Conservation (phyloP, 2,113 vertebrate genomes). For the Corythornis madagascariensis region DNA sequence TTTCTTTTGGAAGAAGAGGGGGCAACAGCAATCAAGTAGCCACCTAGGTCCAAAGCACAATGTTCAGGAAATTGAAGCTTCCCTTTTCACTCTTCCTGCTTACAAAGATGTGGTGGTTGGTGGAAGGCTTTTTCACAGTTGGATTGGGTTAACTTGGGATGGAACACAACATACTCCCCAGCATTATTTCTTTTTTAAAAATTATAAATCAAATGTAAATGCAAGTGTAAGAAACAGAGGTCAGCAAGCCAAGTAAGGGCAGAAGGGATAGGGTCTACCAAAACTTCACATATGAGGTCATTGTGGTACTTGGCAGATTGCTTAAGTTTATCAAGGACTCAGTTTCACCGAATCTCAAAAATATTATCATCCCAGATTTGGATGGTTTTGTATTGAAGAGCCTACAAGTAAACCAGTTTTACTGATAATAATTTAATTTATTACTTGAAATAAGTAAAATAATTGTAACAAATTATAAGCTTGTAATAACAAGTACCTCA, state of each 20-base stretch:
- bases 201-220: background rate
- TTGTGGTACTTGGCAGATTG: background rate
- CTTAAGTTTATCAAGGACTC: background rate
- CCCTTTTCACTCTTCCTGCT: accelerated
- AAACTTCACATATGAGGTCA: background rate
- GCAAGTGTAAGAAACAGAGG: background rate
- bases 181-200: background rate
- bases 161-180: background rate
- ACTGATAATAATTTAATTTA: background rate
- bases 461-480: background rate
- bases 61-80: background rate
- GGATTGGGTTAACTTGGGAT: background rate
- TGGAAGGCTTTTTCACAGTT: background rate
- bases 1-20: background rate
- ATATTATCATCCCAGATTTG: background rate
- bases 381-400: background rate
- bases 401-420: background rate
- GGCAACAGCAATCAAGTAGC: background rate
- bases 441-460: background rate
- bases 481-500: background rate
- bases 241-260: background rate
- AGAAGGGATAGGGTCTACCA: background rate
- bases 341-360: background rate
- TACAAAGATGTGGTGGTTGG: background rate
- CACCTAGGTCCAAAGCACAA: accelerated